Conservation (phyloP, 1,140 invertebrate species). For the Teleogryllus occipitalis region DNA sequence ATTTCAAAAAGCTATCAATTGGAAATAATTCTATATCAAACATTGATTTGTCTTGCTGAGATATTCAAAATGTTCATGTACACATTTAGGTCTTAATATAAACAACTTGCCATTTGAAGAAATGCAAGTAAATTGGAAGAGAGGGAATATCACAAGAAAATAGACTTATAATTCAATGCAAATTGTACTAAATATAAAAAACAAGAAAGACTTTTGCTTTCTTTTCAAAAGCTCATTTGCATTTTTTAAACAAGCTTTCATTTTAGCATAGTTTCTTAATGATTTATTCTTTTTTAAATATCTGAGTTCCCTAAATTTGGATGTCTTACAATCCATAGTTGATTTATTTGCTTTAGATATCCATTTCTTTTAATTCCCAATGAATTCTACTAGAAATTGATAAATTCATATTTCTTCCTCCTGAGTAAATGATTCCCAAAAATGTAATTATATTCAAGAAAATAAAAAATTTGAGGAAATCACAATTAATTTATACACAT, state of each 20-base stretch:
- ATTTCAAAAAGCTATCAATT: neutral
- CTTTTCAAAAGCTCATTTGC: too few relatives aligned
- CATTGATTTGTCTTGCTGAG: too few relatives aligned
- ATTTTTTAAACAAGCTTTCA: neutral
- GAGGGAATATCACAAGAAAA: neutral
- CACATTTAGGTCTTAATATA: neutral
- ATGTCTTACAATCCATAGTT: neutral
- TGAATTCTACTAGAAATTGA: neutral
- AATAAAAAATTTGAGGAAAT: too few relatives aligned
- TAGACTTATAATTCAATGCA: neutral
- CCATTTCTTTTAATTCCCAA: neutral
- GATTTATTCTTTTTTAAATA: neutral
- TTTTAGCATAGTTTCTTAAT: neutral
- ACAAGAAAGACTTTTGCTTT: too few relatives aligned
- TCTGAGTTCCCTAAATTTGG: neutral
- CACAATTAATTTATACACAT: too few relatives aligned
- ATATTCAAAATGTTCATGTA: neutral
- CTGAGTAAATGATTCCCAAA: neutral
- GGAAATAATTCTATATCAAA: neutral
- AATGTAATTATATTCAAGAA: too few relatives aligned
- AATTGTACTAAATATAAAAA: too few relatives aligned
- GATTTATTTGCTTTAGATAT: neutral
- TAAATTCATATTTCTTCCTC: neutral
- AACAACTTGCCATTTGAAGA: neutral
- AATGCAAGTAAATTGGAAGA: neutral